Conservation (phyloP, 2,113 vertebrate species). For the Podiceps cristatus region DNA sequence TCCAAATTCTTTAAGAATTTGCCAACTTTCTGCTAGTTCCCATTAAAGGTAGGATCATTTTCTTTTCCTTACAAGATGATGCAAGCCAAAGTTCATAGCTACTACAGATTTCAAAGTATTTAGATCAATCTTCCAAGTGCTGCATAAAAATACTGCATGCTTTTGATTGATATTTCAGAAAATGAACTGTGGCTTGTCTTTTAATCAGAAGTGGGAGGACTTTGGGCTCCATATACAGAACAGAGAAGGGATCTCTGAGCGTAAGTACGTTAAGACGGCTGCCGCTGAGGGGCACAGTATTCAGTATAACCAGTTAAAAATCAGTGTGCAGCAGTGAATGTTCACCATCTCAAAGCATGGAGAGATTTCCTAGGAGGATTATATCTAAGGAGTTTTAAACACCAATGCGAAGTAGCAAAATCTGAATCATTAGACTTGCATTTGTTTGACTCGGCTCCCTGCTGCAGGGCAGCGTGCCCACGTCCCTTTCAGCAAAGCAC, state of each 20-base stretch:
- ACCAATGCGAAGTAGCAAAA: conserved; percentile 56
- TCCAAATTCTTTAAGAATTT: not conserved
- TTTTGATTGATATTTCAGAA: not conserved
- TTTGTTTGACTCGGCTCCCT: conserved; percentile 1
- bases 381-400: conserved; percentile 69
- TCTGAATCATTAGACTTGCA: conserved; percentile 68
- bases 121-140: not conserved
- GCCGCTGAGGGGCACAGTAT: not conserved
- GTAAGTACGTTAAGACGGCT: accelerated
- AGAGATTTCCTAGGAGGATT: conserved; percentile 66
- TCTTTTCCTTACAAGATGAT: not conserved
- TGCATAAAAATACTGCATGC: not conserved
- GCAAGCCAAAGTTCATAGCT: conserved; percentile 21
- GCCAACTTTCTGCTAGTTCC: not conserved
- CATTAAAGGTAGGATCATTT: not conserved
- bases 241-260: not conserved
- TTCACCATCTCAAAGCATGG: not conserved
- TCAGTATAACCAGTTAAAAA: conserved; percentile 35
- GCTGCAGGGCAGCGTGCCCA: conserved; percentile 33
- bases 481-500: not conserved
- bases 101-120: not conserved
- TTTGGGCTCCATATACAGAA: not conserved
- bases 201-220: not conserved
- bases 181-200: not conserved
- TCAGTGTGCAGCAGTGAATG: not conserved